Base-by-base conservation (phyloP, 1,140 invertebrate species). In the Potamilus streckersoni region DNA sequence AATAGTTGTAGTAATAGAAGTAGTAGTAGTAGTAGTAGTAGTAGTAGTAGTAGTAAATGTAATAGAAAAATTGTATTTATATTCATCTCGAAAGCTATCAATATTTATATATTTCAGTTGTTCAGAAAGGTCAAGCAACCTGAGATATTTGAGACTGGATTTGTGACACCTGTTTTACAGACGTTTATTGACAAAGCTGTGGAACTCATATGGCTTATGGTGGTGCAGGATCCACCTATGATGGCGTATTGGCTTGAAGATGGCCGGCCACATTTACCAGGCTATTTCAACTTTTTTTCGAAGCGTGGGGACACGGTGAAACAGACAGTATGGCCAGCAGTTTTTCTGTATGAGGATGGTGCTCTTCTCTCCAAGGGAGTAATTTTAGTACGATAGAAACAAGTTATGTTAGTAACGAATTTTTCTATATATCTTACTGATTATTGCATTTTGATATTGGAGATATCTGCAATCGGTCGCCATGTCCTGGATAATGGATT, bases 241-340 rank as follows among this genome's bases (percentile, higher is more conserved):
- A 17, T 66, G 55, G 27, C 67, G 0, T 60, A 71, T 23, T 76
- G 74, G 74, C 61, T 76, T n/a, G 74, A 76, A 60, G 69, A 69
- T 1, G 59, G 60, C 55, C 68, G 66, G 23, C 20, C 61, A 15
- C 63, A 66, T n/a, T 31, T 59, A 16, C 59, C 59, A 5, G 56
- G 67, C 17, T 67, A 76, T 58, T 76, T 71, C 69, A 70, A 71
- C 23, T 76, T 71, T 64, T 76, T 57, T 57, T 60, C 71, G 2
- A 17, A 59, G 55, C 71, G 71, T 20, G 62, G 63, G 31, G 15
- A 27, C 2, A 20, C 31, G 19, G 69, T 70, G 15, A 27, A 58
- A 66, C 68, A 66, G 59, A 76, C 74, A n/a, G 64, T 76, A 11
- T 76, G 74, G 74, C 74, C 74, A 15, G 74, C 74, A 13, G 74